Evolutionary conservation across 2,113 vertebrate species (phyloP).

Genomic region (Hippopotamus amphibius): DNA sequence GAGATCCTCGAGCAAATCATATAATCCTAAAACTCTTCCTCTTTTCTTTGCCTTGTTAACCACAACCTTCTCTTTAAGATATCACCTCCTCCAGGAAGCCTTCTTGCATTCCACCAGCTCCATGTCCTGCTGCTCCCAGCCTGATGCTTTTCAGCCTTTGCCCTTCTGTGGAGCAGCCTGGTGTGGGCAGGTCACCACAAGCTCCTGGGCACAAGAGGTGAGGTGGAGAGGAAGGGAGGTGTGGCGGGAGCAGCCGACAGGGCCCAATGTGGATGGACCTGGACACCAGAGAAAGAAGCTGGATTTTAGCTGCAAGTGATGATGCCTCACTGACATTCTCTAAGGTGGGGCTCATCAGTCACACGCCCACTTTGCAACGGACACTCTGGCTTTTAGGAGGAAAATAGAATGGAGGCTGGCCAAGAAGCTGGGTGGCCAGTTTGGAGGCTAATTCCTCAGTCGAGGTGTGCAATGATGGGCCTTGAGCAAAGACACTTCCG

Average conservation of each 20-base stretch:
- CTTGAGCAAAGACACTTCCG: not conserved
- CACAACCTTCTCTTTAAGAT: not conserved
- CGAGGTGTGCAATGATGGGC: not conserved
- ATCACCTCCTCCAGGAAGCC: not conserved
- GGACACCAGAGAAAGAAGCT: not conserved
- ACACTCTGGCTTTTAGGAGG: not conserved
- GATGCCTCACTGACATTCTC: not conserved
- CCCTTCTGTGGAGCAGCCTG: not conserved
- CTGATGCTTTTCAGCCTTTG: too few species aligned
- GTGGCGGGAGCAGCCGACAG: not conserved
- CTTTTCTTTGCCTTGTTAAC: not conserved
- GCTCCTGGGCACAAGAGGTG: not conserved
- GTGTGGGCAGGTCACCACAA: not conserved
- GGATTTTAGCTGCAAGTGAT: not conserved
- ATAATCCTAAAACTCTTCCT: not conserved
- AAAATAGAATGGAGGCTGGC: not conserved
- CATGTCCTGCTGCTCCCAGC: too few species aligned
- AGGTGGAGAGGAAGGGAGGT: not conserved
- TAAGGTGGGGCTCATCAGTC: not conserved
- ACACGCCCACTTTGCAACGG: not conserved
- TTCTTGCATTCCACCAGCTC: not conserved
- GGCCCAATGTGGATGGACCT: not conserved
- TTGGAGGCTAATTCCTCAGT: not conserved
- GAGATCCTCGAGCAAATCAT: not conserved
- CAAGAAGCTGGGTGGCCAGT: not conserved